Base-by-base conservation (phyloP, 2,797 vertebrate genomes). In the Chromobotia macracanthus region DNA sequence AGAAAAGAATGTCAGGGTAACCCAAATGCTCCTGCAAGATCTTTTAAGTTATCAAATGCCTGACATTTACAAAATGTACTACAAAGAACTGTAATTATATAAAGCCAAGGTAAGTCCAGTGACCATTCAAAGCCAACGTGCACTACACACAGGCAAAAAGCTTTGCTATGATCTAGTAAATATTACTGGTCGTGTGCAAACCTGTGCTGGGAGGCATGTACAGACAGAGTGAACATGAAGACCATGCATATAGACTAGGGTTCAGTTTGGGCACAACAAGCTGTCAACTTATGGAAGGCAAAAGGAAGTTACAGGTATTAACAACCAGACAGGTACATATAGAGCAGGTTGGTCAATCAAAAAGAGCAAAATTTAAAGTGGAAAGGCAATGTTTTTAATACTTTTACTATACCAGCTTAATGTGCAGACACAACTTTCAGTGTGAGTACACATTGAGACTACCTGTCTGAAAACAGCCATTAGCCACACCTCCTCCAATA, bases 101-200 rank as follows among this genome's bases (percentile, higher is more conserved):
- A 18, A 10, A 44, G 41, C 41, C 9, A 10, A 44, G 41, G 41
- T 10, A 46, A n/a, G n/a, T 5, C 12, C 12, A 63, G 3, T 13
- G 21, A 44, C 35, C 3, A 55, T 31, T n/a, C 16, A 38, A n/a
- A 41, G 0, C 51, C 19, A 28, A 23, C 41, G n/a, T 10, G 21
- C 1, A 7, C 16, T 12, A n/a, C 21, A 28, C 10, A 44, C 53
- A 48, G 41, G 18, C 28, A 5, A 63, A 50, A 74, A 21, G 18
- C 6, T 44, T 41, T 75, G 44, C n/a, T 55, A 53, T 70, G 2
- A 18, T 38, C 9, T 21, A 50, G 41, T 50, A 48, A 46, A 50
- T 51, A 46, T 51, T 51, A 64, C 25, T 15, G 8, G 25, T 21
- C 72, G 15, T 73, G 44, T 31, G 71, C 51, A 72, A 56, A 72